phyloP scores from a whole-genome alignment of 2,113 vertebrate species.

The Centrocercus urophasianus region DNA sequence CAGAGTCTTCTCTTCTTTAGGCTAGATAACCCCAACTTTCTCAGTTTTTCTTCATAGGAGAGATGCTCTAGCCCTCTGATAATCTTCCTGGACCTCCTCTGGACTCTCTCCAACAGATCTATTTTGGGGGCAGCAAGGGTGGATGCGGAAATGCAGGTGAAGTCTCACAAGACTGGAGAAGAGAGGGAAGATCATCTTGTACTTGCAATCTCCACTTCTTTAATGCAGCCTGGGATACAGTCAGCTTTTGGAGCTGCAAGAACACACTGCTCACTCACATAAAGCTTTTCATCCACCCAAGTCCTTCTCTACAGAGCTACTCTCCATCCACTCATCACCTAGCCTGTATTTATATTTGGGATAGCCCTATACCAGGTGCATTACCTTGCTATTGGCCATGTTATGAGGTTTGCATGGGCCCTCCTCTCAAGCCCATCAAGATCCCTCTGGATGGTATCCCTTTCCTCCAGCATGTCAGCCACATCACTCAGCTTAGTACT shows the following conservation, averaged over 20 bases:
- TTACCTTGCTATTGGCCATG: neutral
- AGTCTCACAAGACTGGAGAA: neutral
- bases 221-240: neutral
- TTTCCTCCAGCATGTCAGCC: neutral
- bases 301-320: neutral
- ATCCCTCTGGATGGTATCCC: neutral
- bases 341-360: neutral
- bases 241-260: neutral
- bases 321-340: neutral
- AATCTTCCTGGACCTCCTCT: neutral
- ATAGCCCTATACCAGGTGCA: neutral
- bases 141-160: neutral
- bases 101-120: neutral
- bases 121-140: neutral
- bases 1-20: neutral
- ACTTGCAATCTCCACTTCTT: neutral
- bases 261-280: neutral
- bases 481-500: neutral
- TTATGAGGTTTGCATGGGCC: neutral
- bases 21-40: neutral
- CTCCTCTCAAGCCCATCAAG: neutral
- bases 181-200: neutral
- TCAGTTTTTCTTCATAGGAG: neutral
- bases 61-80: neutral
- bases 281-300: neutral